Evolutionary conservation across 2,797 vertebrate genomes (phyloP).

Genomic region (Caiman crocodilus): DNA sequence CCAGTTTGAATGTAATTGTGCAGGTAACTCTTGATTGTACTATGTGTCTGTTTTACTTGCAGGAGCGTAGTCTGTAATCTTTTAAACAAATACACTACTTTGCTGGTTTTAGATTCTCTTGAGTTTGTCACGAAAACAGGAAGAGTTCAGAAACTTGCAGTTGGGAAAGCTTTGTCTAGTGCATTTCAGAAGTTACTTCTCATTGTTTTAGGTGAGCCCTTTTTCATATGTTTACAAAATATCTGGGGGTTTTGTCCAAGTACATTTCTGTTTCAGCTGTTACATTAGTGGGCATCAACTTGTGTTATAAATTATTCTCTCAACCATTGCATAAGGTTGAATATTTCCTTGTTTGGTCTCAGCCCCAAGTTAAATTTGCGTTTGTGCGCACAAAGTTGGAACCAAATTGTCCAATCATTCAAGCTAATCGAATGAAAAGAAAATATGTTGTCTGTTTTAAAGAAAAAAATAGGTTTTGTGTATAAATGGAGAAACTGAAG

Average conservation of each 20-base stretch:
- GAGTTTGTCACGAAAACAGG: constrained; percentile 68
- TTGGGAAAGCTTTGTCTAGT: constrained; percentile 77
- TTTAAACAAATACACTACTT: neutral
- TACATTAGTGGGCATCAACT: neutral
- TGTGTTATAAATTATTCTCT: neutral
- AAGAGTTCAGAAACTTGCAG: constrained; percentile 78
- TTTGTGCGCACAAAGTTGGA: neutral
- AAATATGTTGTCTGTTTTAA: neutral
- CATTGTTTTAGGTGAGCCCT: constrained; percentile 78
- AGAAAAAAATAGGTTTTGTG: neutral
- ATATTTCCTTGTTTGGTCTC: neutral
- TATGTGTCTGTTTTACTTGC: neutral
- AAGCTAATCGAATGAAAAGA: neutral
- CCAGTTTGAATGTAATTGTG: neutral
- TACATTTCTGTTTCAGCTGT: neutral
- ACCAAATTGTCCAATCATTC: neutral
- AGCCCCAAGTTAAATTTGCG: neutral
- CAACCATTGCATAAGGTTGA: neutral
- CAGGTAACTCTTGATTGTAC: accelerated
- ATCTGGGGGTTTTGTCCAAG: neutral
- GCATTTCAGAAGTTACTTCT: constrained; percentile 84
- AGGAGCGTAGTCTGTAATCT: neutral
- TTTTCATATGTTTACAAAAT: neutral
- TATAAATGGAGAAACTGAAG: neutral
- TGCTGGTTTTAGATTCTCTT: constrained; percentile 67